Base-by-base conservation (phyloP, 2,113 vertebrate species). In the Ivindomyrus marchei region DNA sequence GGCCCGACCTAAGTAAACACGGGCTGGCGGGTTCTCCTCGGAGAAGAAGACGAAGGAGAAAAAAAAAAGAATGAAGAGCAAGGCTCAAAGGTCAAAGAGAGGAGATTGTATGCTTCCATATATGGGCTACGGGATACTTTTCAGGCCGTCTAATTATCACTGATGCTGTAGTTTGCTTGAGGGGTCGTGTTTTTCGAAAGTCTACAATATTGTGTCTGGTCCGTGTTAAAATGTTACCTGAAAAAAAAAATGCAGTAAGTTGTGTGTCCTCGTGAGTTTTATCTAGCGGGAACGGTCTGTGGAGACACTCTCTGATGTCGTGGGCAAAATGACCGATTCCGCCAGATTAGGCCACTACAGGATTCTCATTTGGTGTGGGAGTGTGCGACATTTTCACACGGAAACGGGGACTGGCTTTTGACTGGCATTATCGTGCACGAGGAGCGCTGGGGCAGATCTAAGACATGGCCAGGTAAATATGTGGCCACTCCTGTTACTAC, bases 1-100 rank as follows among this genome's bases (percentile, higher is more conserved):
- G 94, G 94, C 93, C 94, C 90, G 90, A 93, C 92, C 93, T 93
- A 92, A 92, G 92, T 92, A 95, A 95, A 95, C 92, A 94, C 89
- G 92, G 93, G 93, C 93, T 92, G 92, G 91, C 90, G 93, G 92
- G 91, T 88, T 90, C 45, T 83, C 77, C 87, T 17, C 46, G 86
- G 77, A 91, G 90, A 88, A 85, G 74, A 83, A 47, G 88, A 90
- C 89, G 39, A 53, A 91, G 89, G 90, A 90, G 19, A 36, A 36
- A 92, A 39, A 92, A 90, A 83, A 92, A 94, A 92, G 91, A 91
- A 92, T 85, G 90, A 88, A 84, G 53, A 85, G 83, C 50, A 74
- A 19, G 89, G 93, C 92, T 94, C 92, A 93, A 93, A 90, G 94
- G 93, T 95, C 90, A 92, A 70, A 21, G 6, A 39, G 11, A 58